phyloP scores from a whole-genome alignment of 2,888 invertebrate species.

The Habrosyne pyritoides region DNA sequence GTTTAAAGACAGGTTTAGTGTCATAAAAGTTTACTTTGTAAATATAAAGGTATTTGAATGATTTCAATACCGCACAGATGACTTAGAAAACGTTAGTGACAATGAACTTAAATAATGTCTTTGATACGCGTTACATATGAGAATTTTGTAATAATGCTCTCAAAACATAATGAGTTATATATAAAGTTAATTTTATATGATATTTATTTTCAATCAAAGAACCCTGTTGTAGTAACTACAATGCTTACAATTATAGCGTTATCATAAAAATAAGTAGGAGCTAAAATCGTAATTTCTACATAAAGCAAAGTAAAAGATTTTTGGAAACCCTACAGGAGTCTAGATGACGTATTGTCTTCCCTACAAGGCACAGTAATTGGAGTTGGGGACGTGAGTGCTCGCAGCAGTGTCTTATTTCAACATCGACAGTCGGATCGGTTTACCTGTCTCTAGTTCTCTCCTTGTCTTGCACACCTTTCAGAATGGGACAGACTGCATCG shows the following conservation, averaged over 20 bases:
- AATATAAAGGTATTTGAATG: neutral
- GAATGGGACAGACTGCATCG: conserved; percentile 26
- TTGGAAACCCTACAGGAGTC: conserved; percentile 51
- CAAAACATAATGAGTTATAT: neutral
- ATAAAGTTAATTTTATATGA: too few species aligned
- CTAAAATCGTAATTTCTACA: too few species aligned
- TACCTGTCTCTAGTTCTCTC: conserved; percentile 30
- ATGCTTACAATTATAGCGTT: too few species aligned
- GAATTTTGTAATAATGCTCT: neutral
- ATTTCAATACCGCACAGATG: neutral
- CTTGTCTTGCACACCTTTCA: conserved; percentile 11
- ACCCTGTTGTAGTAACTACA: too few species aligned
- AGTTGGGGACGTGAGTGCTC: conserved; percentile 20
- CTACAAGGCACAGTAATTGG: conserved; percentile 49
- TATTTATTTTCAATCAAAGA: too few species aligned
- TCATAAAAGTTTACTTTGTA: conserved; percentile 16
- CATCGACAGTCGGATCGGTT: conserved; percentile 44
- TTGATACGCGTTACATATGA: too few species aligned
- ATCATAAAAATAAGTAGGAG: too few species aligned
- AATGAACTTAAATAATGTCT: neutral
- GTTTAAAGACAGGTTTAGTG: conserved; percentile 21
- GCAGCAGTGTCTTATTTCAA: conserved; percentile 50
- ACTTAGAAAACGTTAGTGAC: neutral
- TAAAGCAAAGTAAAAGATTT: too few species aligned
- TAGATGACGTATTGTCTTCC: conserved; percentile 51